A percentile compares a stretch with the other conserved stretches of the same genome.
Conservation (phyloP, 2,113 vertebrate species). For the Australoheros scitulus region DNA sequence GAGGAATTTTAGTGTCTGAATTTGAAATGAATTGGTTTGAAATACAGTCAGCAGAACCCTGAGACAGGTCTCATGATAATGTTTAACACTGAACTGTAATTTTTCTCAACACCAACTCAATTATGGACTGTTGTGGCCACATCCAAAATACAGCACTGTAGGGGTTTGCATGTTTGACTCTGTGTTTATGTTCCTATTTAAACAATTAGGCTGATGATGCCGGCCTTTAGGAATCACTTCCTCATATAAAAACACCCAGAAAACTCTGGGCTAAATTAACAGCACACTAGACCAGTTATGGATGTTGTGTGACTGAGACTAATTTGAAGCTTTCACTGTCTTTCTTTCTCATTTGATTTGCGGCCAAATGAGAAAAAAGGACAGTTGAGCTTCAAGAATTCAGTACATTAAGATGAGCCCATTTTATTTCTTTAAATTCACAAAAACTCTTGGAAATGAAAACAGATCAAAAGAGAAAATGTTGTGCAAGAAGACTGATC, state of each 20-base stretch:
- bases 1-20: slow-evolving; percentile 10
- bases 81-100: background rate
- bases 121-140: background rate
- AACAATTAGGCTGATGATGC: background rate
- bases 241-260: background rate
- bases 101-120: background rate
- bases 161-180: background rate
- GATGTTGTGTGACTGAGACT: slow-evolving; percentile 19
- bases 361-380: fast-evolving
- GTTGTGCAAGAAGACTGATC: background rate
- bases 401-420: background rate
- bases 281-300: slow-evolving; percentile 9
- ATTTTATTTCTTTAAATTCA: background rate
- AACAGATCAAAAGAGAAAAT: background rate
- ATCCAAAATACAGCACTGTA: background rate
- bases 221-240: background rate
- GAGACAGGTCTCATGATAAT: background rate
- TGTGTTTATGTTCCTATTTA: background rate
- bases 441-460: background rate
- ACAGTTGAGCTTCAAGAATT: background rate
- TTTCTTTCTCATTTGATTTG: background rate
- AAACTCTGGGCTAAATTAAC: slow-evolving; percentile 12
- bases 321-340: slow-evolving; percentile 27
- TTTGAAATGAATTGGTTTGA: background rate
- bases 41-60: background rate